phyloP scores from a whole-genome alignment of 2,797 vertebrate genomes.

The Mallotus villosus region DNA sequence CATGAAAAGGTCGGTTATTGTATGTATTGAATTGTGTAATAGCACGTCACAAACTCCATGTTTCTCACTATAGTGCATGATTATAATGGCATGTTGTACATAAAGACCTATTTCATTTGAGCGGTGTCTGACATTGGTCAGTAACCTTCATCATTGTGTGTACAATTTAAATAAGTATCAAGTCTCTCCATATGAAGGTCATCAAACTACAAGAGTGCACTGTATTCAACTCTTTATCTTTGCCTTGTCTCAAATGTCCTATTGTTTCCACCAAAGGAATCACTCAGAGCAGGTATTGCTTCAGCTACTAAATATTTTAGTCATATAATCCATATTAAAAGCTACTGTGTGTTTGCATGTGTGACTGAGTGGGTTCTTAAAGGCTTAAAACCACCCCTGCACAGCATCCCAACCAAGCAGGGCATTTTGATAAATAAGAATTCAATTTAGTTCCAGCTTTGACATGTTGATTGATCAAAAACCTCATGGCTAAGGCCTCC shows the following conservation, averaged over 20 bases:
- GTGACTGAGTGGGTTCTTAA: conserved; percentile 54
- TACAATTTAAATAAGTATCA: not conserved
- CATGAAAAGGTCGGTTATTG: conserved; percentile 34
- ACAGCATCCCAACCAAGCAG: conserved; percentile 77
- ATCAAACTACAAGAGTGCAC: not conserved
- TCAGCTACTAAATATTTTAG: conserved; percentile 62
- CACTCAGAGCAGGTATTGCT: conserved; percentile 51
- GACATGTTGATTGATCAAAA: conserved; percentile 99
- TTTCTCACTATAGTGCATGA: conserved; percentile 36
- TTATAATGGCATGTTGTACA: conserved; percentile 32
- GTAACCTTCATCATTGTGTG: not conserved
- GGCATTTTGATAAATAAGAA: conserved; percentile 97
- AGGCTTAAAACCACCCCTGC: conserved; percentile 49
- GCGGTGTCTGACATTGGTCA: not conserved
- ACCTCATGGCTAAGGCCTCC: conserved; percentile 93
- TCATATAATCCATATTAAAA: conserved; percentile 65
- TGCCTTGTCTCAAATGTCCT: not conserved
- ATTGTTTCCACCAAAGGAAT: conserved; percentile 10
- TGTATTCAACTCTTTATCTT: conserved; percentile 3
- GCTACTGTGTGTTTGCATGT: conserved; percentile 59
- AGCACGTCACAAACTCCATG: conserved; percentile 12
- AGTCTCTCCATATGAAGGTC: not conserved
- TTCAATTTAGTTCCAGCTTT: conserved; percentile 94
- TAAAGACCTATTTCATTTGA: not conserved
- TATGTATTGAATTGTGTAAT: conserved; percentile 39